phyloP scores from a whole-genome alignment of 2,797 vertebrate species.

The Enteromius argenteus region DNA sequence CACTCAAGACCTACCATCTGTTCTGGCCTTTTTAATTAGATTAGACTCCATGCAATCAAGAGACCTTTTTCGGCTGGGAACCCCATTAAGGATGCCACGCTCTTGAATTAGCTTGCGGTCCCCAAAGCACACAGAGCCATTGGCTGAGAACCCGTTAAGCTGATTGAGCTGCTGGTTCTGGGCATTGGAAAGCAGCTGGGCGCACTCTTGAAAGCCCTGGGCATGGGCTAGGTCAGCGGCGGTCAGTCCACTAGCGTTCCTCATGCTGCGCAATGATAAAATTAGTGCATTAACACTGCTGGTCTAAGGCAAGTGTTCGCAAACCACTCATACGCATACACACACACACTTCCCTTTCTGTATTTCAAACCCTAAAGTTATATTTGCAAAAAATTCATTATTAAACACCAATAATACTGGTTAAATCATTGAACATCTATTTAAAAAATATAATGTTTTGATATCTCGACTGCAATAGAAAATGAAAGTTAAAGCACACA shows the following conservation, averaged over 20 bases:
- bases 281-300: conserved; percentile 81
- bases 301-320: conserved; percentile 33
- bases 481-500: conserved; percentile 20
- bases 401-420: too few species aligned
- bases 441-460: neutral
- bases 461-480: conserved; percentile 57
- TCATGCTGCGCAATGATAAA: conserved; percentile 93
- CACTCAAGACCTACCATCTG: conserved; percentile 75
- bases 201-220: conserved; percentile 97
- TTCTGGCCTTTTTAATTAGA: conserved; percentile 91
- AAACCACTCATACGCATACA: conserved; percentile 55
- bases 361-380: conserved; percentile 64
- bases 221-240: conserved; percentile 98
- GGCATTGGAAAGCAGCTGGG: conserved; percentile 95
- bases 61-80: conserved; percentile 92
- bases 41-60: conserved; percentile 87
- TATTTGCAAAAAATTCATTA: neutral
- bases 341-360: conserved; percentile 64
- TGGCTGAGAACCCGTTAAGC: conserved; percentile 84
- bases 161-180: conserved; percentile 89
- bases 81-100: conserved; percentile 79
- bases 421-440: conserved; percentile 1
- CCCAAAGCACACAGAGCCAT: conserved; percentile 82
- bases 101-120: conserved; percentile 79
- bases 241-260: conserved; percentile 99